These are phyloP conservation scores for Tylochromis polylepis DNA, from an alignment of 2,113 vertebrate species.

Conservation along the genomic window DNA sequence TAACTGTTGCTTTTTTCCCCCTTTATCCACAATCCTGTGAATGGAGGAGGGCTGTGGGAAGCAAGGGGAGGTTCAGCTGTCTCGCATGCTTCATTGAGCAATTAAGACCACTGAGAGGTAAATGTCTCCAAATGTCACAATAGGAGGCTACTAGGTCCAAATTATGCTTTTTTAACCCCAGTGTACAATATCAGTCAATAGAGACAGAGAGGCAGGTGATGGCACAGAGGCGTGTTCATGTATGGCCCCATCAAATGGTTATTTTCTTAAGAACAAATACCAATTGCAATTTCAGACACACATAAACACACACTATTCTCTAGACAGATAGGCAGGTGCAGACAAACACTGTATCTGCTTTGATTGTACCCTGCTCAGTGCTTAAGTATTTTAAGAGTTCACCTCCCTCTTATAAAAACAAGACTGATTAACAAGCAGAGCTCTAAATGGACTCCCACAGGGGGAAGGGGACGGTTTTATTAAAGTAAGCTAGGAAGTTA, in stretches of 20 bases:
- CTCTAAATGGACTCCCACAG: conserved; percentile 50
- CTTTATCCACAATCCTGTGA: background rate
- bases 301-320: background rate
- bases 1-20: background rate
- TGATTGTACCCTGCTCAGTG: conserved; percentile 30
- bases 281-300: background rate
- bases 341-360: conserved; percentile 1
- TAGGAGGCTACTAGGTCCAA: conserved; percentile 10
- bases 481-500: conserved; percentile 7
- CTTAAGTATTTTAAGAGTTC: conserved; percentile 39
- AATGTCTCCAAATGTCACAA: conserved; percentile 38
- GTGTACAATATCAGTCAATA: conserved; percentile 35
- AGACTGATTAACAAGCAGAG: conserved; percentile 43
- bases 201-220: conserved; percentile 49
- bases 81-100: background rate
- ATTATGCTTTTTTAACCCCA: conserved; percentile 41
- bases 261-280: conserved; percentile 23
- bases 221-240: background rate
- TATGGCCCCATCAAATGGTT: background rate
- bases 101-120: conserved; percentile 20
- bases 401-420: conserved; percentile 46
- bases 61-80: background rate
- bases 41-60: background rate
- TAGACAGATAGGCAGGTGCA: conserved; percentile 40
- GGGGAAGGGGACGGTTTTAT: conserved; percentile 18